phyloP scores from a whole-genome alignment of 2,888 invertebrate genomes.

The Nomada flava region DNA sequence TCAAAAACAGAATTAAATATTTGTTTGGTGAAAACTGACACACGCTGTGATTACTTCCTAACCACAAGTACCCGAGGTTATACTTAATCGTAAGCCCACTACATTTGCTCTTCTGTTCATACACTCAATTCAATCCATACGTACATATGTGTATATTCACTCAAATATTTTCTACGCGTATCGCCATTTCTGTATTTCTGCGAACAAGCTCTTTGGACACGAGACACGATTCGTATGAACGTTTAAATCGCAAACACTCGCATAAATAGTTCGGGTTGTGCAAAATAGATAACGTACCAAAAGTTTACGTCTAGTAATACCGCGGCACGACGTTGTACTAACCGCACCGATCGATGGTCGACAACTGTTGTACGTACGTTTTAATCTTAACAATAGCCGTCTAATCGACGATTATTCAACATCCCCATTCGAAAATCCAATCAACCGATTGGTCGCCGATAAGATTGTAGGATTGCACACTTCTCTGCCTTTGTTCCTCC shows the following conservation, averaged over 20 bases:
- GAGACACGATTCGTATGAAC: not conserved
- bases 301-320: conserved; percentile 35
- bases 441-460: conserved; percentile 58
- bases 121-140: not conserved
- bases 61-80: conserved; percentile 38
- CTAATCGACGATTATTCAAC: conserved; percentile 36
- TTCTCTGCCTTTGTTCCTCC: conserved; percentile 21
- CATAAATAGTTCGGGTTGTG: not conserved
- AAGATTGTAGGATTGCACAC: conserved; percentile 44
- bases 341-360: conserved; percentile 45
- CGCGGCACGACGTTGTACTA: conserved; percentile 28
- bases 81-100: not conserved
- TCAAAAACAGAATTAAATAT: not conserved
- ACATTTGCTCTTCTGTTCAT: not conserved
- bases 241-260: not conserved
- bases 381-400: conserved; percentile 33
- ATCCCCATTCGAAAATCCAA: conserved; percentile 34
- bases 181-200: not conserved
- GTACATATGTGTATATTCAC: not conserved
- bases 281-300: conserved; percentile 12
- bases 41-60: not conserved
- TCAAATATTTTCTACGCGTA: not conserved
- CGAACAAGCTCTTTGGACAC: not conserved
- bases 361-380: conserved; percentile 30
- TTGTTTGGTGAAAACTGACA: not conserved